These are phyloP conservation scores for Neodiprion virginianus DNA, from an alignment of 1,140 invertebrate species.

Conservation along the genomic window DNA sequence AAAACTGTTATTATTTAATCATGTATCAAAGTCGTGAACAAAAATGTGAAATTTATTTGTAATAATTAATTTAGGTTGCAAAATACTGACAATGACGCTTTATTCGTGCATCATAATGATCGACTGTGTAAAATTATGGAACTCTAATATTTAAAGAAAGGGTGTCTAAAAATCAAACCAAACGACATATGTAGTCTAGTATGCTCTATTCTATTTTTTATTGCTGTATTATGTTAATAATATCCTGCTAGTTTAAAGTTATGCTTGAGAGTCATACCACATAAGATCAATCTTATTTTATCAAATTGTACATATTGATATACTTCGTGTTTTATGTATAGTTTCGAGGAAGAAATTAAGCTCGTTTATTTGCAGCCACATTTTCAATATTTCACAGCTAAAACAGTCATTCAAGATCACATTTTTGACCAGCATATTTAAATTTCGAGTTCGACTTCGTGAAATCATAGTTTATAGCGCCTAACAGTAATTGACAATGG, in stretches of 20 bases:
- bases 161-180: neutral
- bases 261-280: neutral
- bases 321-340: neutral
- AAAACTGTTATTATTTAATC: neutral
- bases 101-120: too few relatives aligned
- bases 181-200: neutral
- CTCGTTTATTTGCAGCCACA: neutral
- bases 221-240: neutral
- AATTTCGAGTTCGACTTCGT: neutral
- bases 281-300: neutral
- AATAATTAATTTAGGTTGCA: neutral
- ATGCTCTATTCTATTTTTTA: neutral
- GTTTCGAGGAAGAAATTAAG: neutral
- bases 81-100: neutral
- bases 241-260: neutral
- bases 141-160: too few relatives aligned
- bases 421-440: neutral
- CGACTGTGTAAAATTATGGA: too few relatives aligned
- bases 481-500: neutral
- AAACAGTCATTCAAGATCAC: neutral
- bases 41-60: neutral
- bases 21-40: neutral
- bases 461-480: neutral
- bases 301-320: slow-evolving; percentile 3
- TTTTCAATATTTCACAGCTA: too few relatives aligned